Evolutionary conservation across 2,888 invertebrate genomes (phyloP).

Genomic region (Drosophila putrida): DNA sequence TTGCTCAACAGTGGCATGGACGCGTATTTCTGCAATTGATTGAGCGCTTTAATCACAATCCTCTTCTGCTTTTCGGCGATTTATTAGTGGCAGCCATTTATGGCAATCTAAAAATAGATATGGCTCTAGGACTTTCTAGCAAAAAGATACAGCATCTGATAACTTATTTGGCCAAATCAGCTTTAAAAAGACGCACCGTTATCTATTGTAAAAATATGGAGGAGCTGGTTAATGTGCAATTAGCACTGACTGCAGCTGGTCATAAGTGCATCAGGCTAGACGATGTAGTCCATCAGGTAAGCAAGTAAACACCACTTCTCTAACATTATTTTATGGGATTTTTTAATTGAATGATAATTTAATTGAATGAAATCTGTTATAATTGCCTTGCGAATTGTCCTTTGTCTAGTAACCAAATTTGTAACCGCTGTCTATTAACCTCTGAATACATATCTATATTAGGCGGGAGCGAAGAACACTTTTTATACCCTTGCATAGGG

Average conservation of each 20-base stretch:
- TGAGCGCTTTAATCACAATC: conserved; percentile 15
- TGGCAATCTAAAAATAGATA: conserved; percentile 43
- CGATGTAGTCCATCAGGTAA: conserved; percentile 16
- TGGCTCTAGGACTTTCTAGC: neutral
- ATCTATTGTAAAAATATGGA: conserved; percentile 44
- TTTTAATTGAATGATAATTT: too few species aligned
- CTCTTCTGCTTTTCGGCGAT: conserved; percentile 61
- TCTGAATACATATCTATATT: too few species aligned
- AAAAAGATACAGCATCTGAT: conserved; percentile 41
- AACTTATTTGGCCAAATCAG: conserved; percentile 7
- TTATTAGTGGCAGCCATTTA: conserved; percentile 63
- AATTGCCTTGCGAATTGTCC: too few species aligned
- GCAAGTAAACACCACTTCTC: neutral
- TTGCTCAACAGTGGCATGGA: conserved; percentile 59
- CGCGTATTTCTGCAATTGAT: conserved; percentile 24
- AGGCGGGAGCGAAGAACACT: too few species aligned
- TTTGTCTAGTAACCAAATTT: too few species aligned
- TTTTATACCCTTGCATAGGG: too few species aligned
- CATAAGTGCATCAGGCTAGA: conserved; percentile 1
- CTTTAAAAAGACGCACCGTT: conserved; percentile 24
- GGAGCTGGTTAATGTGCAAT: conserved; percentile 31
- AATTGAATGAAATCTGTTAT: too few species aligned
- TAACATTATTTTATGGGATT: neutral
- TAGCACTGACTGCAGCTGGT: conserved; percentile 8
- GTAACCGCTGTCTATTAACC: too few species aligned